Evolutionary conservation across 1,140 invertebrate species (phyloP), one percentile per base, ranked within the genome.

Genomic region (Melitaea cinxia): DNA sequence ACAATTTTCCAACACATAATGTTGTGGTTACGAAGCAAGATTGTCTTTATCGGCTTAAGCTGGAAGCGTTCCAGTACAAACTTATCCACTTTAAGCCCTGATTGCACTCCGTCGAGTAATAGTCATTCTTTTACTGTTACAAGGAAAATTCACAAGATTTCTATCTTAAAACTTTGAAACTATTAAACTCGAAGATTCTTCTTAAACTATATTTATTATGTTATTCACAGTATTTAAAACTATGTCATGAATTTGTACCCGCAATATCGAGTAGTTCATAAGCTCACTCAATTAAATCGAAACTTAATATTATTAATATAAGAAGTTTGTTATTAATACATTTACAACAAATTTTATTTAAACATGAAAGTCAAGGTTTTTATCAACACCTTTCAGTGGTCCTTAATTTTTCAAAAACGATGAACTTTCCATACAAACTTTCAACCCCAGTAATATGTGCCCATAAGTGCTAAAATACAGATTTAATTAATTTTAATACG

Each of bases 1-100:
- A 45, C 26, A 55, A 61, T 37, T 61, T 37, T 61, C 49, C 33
- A 21, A 26, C 24, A 24, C 37, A 47, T 54, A 47, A 53, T 62
- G 52, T 55, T 55, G 37, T 49, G 47, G 50, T 66, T 45, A 66
- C 47, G 55, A 60, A 50, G 58, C 58, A 52, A 56, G 57, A 67
- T 55, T 37, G 26, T 45, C 33, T 49, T 57, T 61, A 52, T 68
- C 65, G 28, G 53, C 54, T n/a, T 19, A 26, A 62, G 45, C 65
- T 68, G 65, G 65, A 68, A 68, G 17, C 30, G 59, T 57, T 68
- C 65, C 65, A 68, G 53, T 17, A 23, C 47, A 45, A 62, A 68
- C 52, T 62, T 45, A 56, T 58, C 53, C 59, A 68, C 53, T 68
- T 68, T 65, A 65, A 57, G 47, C 55, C 62, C 45, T 58, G 63